Evolutionary conservation across 1,140 invertebrate genomes (phyloP), one percentile per base, ranked within the genome.

Genomic region (Drosophila pseudoananassae): DNA sequence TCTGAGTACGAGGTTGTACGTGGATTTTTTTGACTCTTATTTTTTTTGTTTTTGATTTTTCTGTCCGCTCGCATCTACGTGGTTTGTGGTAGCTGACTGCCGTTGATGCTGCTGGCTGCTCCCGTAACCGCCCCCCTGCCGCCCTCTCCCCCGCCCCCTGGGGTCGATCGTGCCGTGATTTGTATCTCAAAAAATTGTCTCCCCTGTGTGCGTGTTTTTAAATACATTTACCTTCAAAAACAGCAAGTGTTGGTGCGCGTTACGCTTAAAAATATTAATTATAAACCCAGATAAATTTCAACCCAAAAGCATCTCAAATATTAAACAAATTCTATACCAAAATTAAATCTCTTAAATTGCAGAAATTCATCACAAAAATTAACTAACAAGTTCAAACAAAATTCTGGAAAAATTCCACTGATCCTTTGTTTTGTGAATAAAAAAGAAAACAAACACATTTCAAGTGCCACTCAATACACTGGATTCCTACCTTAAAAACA

Each of bases 11-110:
- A 38, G 59, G 59, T 68, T 55, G 65, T 69, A 68, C 65, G 65
- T 69, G 65, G 33, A 27, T 66, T 72, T 65, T 43, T 43, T 56
- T 23, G 52, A 36, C 33, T 36, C 12, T 36, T 1, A 0, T 33
- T 36, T 36, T 36, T 36, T 12, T 36, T 12, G 33, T 36, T 36
- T 54, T 40, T 50, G 53, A 27, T 56, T 64, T 75, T 66, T 43
- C 40, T 43, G 40, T 53, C 50, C 54, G 66, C 54, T 78, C 58
- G 60, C 64, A 76, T 71, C 63, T 84, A 84, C 81, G 81, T 84
- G 81, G 81, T 84, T 84, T 89, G 83, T 88, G 84, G 80, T 79
- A 80, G 80, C 83, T 60, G 81, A 77, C 70, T 65, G 75, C 75
- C 65, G 73, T 68, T 60, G 76, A 73, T 60, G 77, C 64, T 70